phyloP scores from a whole-genome alignment of 53 echinoderm and acorn worm species.

The Temnopleurus reevesii region DNA sequence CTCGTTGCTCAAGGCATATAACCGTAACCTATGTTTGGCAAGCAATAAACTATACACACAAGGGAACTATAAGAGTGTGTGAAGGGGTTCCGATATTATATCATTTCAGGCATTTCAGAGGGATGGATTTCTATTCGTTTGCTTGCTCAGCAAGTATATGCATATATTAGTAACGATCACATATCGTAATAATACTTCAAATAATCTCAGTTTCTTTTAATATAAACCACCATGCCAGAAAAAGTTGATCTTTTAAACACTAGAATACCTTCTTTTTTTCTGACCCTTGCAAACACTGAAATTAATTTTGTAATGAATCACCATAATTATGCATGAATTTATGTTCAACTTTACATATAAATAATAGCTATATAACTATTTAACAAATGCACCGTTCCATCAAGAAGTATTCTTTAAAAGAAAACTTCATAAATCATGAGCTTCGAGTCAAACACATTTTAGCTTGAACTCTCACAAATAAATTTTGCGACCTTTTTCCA shows the following conservation, averaged over 20 bases:
- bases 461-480: too few species aligned
- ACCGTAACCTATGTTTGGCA: slow-evolving; percentile 16
- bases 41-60: slow-evolving; percentile 13
- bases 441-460: too few species aligned
- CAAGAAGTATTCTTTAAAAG: too few species aligned
- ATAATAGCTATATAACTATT: too few species aligned
- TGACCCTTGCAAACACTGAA: too few species aligned
- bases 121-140: background rate
- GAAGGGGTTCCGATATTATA: slow-evolving; percentile 18
- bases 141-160: slow-evolving; percentile 11
- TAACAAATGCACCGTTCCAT: too few species aligned
- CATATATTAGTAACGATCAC: background rate
- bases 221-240: background rate
- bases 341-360: too few species aligned
- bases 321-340: too few species aligned
- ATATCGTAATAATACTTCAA: background rate
- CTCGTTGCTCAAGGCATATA: slow-evolving; percentile 3
- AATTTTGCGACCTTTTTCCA: too few species aligned
- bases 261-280: too few species aligned
- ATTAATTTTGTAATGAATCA: too few species aligned
- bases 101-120: background rate
- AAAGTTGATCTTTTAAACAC: background rate
- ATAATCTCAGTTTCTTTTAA: background rate
- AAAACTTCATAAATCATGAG: too few species aligned
- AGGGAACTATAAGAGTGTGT: slow-evolving; percentile 7